A percentile compares a stretch with the other conserved stretches of the same genome.
These are phyloP conservation scores for Eupelmus urozonus DNA, from an alignment of 2,888 invertebrate species.

Conservation along the genomic window DNA sequence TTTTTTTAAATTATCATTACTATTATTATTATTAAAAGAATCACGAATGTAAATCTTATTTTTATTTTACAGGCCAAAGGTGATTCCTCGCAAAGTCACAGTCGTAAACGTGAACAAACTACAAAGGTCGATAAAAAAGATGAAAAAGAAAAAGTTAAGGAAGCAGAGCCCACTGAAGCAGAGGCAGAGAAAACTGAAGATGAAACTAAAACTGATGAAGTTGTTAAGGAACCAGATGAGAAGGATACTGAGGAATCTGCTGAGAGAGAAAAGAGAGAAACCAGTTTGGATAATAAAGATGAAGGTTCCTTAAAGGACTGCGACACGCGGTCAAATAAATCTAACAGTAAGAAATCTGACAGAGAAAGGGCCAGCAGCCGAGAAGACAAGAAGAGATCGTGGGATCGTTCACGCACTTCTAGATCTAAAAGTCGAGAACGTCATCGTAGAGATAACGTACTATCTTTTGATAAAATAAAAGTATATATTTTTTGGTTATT, in stretches of 20 bases:
- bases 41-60: not conserved
- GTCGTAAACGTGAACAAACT: slow-evolving; percentile 72
- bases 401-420: slow-evolving; percentile 67
- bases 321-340: slow-evolving; percentile 79
- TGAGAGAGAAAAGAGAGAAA: slow-evolving; percentile 72
- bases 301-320: slow-evolving; percentile 73
- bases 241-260: slow-evolving; percentile 30
- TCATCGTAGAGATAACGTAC: slow-evolving; percentile 82
- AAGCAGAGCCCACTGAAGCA: slow-evolving; percentile 70
- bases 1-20: not conserved
- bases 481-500: slow-evolving; percentile 74
- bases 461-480: slow-evolving; percentile 90
- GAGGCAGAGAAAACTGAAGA: slow-evolving; percentile 77
- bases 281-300: slow-evolving; percentile 76
- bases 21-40: not conserved
- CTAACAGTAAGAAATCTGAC: slow-evolving; percentile 77
- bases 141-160: slow-evolving; percentile 69
- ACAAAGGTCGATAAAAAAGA: slow-evolving; percentile 74
- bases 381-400: slow-evolving; percentile 73
- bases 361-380: slow-evolving; percentile 73
- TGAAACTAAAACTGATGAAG: slow-evolving; percentile 45
- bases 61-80: slow-evolving; percentile 74
- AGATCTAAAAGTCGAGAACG: slow-evolving; percentile 77
- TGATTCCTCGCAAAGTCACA: slow-evolving; percentile 75
- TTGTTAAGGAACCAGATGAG: slow-evolving; percentile 26